Base-by-base conservation (phyloP, 1,140 invertebrate species). In the Apolygus lucorum region DNA sequence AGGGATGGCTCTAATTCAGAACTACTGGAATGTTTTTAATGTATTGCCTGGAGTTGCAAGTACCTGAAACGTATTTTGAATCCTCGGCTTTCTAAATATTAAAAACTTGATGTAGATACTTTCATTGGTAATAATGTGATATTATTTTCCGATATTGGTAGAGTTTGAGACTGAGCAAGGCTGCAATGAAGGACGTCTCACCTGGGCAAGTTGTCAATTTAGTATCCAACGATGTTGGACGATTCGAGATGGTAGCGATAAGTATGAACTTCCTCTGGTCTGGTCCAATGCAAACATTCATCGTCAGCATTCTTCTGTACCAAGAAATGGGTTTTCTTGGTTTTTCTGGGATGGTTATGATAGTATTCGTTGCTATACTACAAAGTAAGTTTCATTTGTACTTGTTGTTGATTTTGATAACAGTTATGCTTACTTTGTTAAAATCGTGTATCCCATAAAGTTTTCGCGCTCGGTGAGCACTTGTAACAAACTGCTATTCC, bases 191-290 rank as follows among this genome's bases (percentile, higher is more conserved):
- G 0, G 84, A 90, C 72, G 90, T 90, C 0, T 90, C 91, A 2
- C 85, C 88, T 1, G 92, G 92, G 0, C 91, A 93, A 79, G 86
- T 94, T 68, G 89, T 93, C 1, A 93, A 93, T 80, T 78, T 93
- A 1, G 81, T 93, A 54, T 90, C 90, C 1, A 93, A 92, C 76
- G 91, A 93, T 75, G 85, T 87, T 13, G 87, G 84, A 71, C 78
- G 86, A 68, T 86, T 87, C 72, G 86, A 87, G 78, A 75, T 84
- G 13, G 81, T 84, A 4, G 82, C 81, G 1, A 78, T 86, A 22
- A 82, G 85, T 71, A 77, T 87, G 22, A 84, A 87, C 77, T 79
- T 83, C 72, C 81, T 87, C 80, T 87, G 85, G 85, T 80, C 82
- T 0, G 88, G 86, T 0, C 90, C 90, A 2, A 62, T 88, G 0